Base-by-base conservation (phyloP, 2,888 invertebrate species). In the Pelosia muscerda region DNA sequence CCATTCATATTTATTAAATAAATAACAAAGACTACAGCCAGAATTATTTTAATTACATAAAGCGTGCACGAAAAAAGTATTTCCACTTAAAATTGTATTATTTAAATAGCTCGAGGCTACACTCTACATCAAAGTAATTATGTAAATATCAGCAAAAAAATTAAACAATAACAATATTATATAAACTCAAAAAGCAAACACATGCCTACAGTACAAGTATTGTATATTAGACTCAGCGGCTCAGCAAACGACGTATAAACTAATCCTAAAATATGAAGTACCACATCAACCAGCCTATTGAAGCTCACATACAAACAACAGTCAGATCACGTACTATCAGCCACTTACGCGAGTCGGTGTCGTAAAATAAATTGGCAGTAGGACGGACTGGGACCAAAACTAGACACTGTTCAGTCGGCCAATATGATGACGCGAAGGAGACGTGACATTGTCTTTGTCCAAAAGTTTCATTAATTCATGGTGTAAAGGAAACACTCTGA, bases 281-380 rank as follows among this genome's bases (percentile, higher is more conserved):
- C n/a, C 31, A 60, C 34, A 64, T 78, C 77, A 73, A 69, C 55
- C 62, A 75, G 68, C 77, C 79, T 68, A 73, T 60, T 77, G 78
- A 76, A 77, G 80, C 78, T 77, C 69, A 75, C 74, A 75, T 75
- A 78, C 78, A 74, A 75, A 75, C 68, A 71, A 72, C 72, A 90
- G 85, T 90, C 87, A 63, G 77, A 81, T 89, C 91, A 89, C 90
- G 89, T 87, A 76, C 76, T 65, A 57, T 42, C 15, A 71, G 71
- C 78, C 86, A 89, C 88, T 91, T 90, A 90, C 84, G 84, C 82
- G 83, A 86, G 87, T 84, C 85, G 83, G 84, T 89, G 85, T 89
- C 86, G 86, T 89, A 86, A 90, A 90, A 89, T 90, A 88, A 89
- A 91, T 91, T 88, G 90, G 83, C 84, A 83, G 83, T 88, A 83